A percentile compares a stretch with the other conserved stretches of the same genome.
These are phyloP conservation scores for Urocyon cinereoargenteus DNA, from an alignment of 2,797 vertebrate species.

Conservation along the genomic window DNA sequence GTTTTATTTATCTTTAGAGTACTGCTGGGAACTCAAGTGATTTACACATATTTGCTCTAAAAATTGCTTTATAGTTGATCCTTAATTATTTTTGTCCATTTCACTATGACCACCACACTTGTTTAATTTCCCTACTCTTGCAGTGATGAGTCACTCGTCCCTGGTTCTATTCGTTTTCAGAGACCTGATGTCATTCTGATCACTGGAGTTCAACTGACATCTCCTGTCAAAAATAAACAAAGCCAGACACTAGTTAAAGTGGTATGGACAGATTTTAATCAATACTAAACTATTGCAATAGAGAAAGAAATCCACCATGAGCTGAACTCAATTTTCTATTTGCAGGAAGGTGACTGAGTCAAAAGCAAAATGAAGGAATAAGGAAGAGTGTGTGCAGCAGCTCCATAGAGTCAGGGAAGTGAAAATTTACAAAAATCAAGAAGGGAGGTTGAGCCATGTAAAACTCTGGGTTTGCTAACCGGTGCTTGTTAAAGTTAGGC, in stretches of 20 bases:
- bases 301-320: not conserved
- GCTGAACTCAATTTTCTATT: not conserved
- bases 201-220: not conserved
- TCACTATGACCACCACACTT: not conserved
- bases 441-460: not conserved
- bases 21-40: not conserved
- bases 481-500: not conserved
- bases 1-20: not conserved
- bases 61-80: not conserved
- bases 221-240: not conserved
- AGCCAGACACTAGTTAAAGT: not conserved
- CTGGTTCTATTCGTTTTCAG: not conserved
- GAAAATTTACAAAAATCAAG: not conserved
- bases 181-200: not conserved
- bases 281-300: not conserved
- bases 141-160: no score
- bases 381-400: not conserved
- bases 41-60: not conserved
- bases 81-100: not conserved
- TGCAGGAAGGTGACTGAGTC: not conserved
- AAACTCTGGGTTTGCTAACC: not conserved
- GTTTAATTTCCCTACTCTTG: not conserved
- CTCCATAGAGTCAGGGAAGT: not conserved
- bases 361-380: not conserved
- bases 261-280: not conserved